A percentile compares a stretch with the other conserved stretches of the same genome.
Conservation (phyloP, 2,113 vertebrate species). For the Macaca mulatta region DNA sequence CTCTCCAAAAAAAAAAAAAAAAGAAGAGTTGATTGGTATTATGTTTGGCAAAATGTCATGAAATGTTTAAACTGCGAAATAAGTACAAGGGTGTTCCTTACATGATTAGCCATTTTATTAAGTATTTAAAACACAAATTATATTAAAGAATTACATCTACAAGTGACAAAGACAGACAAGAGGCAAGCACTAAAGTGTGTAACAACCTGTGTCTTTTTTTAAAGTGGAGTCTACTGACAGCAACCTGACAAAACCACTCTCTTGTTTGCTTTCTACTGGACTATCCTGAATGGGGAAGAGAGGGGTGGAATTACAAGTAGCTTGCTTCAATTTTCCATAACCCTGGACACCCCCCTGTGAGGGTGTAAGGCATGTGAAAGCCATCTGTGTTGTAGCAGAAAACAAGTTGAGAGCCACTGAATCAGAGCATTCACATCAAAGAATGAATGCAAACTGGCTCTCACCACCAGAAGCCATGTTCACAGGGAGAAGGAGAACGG, state of each 20-base stretch:
- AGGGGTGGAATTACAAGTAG: constrained; percentile 43
- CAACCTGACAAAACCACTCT: neutral
- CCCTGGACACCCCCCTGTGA: neutral
- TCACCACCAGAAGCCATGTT: constrained; percentile 27
- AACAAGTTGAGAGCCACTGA: constrained; percentile 54
- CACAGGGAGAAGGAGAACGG: neutral
- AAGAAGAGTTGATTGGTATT: neutral
- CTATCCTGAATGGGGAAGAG: neutral
- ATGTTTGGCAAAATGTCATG: neutral
- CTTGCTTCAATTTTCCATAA: constrained; percentile 38
- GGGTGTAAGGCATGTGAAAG: constrained; percentile 33
- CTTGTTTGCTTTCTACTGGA: neutral
- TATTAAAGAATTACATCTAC: constrained; percentile 27
- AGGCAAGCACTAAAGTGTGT: neutral
- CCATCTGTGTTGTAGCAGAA: constrained; percentile 60
- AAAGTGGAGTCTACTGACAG: neutral
- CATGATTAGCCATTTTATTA: neutral
- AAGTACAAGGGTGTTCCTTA: neutral
- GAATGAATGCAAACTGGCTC: constrained; percentile 47
- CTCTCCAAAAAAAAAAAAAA: too few species aligned
- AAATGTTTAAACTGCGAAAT: neutral
- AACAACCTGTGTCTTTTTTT: neutral
- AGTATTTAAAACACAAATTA: constrained; percentile 9
- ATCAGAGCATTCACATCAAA: constrained; percentile 49
- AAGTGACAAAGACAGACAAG: neutral